A percentile compares a stretch with the other conserved stretches of the same genome.
These are phyloP conservation scores for Trichogramma evanescens DNA, from an alignment of 2,888 invertebrate species.

Conservation along the genomic window DNA sequence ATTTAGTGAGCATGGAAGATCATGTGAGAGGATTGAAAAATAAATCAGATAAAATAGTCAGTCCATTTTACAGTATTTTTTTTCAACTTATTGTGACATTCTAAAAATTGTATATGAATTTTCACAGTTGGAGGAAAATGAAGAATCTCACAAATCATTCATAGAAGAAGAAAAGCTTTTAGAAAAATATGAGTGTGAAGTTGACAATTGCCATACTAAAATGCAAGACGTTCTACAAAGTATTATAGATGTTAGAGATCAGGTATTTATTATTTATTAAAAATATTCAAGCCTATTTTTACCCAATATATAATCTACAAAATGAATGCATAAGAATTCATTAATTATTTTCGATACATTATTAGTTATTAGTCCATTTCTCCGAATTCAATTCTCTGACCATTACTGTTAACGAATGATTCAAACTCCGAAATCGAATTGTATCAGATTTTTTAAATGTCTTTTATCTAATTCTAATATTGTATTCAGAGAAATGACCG, in stretches of 20 bases:
- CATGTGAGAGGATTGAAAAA: slow-evolving; percentile 33
- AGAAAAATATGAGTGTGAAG: slow-evolving; percentile 36
- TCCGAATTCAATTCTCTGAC: too few species aligned
- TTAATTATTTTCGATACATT: not conserved
- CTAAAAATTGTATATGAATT: not conserved
- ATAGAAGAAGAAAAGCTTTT: slow-evolving; percentile 31
- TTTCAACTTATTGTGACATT: not conserved
- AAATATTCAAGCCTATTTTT: not conserved
- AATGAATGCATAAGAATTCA: not conserved
- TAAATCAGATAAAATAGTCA: slow-evolving; percentile 34
- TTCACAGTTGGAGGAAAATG: slow-evolving; percentile 34
- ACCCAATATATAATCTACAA: not conserved
- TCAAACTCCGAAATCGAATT: too few species aligned
- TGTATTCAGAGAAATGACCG: too few species aligned
- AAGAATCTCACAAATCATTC: slow-evolving; percentile 30
- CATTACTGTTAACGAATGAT: too few species aligned
- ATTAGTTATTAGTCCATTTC: too few species aligned
- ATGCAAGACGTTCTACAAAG: slow-evolving; percentile 39
- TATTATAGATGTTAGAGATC: slow-evolving; percentile 29
- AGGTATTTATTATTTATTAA: slow-evolving; percentile 22
- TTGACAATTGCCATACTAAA: slow-evolving; percentile 37
- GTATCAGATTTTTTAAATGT: too few species aligned
- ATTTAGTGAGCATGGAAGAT: slow-evolving; percentile 26
- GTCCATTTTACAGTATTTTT: slow-evolving; percentile 20
- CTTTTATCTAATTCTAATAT: too few species aligned